Percentiles rank a stretch among this genome's conserved stretches.
phyloP scores from a whole-genome alignment of 2,888 invertebrate genomes.

The Tetanocera ferruginea region DNA sequence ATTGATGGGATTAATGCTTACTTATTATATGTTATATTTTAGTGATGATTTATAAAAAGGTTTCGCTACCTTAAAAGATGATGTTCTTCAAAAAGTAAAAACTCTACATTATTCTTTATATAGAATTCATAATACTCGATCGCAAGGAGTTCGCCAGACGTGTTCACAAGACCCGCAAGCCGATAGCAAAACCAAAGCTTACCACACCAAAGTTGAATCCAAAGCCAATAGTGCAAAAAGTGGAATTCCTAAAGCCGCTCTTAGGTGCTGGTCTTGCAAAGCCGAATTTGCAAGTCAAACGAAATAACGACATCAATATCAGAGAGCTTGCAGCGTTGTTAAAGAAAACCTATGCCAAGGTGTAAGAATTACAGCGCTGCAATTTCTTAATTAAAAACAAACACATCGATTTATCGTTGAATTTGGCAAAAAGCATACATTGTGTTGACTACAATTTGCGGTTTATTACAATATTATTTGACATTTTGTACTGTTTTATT shows the following conservation, averaged over 20 bases:
- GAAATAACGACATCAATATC: not conserved
- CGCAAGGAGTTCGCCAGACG: slow-evolving; percentile 14
- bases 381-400: not conserved
- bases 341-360: slow-evolving; percentile 20
- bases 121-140: slow-evolving; percentile 21
- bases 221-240: slow-evolving; percentile 28
- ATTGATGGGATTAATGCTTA: not conserved
- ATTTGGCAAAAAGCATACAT: not conserved
- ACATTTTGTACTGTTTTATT: not conserved
- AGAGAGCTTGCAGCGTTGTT: slow-evolving; percentile 9
- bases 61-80: not conserved
- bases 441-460: not conserved
- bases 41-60: not conserved
- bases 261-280: not conserved
- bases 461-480: not conserved
- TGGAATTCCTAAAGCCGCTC: slow-evolving; percentile 12
- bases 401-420: not conserved
- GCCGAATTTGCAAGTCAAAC: not conserved
- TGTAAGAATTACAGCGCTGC: not conserved
- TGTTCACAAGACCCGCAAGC: not conserved
- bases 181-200: not conserved
- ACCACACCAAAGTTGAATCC: not conserved
- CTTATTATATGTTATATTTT: not conserved
- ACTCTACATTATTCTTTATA: not conserved
- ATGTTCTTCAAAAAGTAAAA: too few relatives aligned